These are phyloP conservation scores for Tetragnatha montana DNA, from an alignment of 2,888 invertebrate species.

Conservation along the genomic window DNA sequence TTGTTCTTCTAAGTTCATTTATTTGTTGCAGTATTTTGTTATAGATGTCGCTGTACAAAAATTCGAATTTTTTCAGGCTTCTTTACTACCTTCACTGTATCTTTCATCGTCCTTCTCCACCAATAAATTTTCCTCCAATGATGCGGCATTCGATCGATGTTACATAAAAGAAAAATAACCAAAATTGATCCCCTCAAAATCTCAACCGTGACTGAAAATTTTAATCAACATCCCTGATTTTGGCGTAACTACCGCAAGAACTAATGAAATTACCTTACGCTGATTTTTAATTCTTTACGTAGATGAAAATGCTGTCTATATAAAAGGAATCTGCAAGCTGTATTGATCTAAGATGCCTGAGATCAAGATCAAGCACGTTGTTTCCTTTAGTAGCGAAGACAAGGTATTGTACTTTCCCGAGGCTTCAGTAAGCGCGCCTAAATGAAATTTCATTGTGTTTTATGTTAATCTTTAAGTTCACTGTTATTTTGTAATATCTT, in stretches of 20 bases:
- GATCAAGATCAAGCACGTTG: conserved; percentile 82
- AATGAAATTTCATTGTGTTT: neutral
- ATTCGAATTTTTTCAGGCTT: neutral
- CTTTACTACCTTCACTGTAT: neutral
- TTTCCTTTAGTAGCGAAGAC: conserved; percentile 87
- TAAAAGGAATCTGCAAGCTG: no score
- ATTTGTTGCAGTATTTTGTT: no score
- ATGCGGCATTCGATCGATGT: conserved; percentile 50
- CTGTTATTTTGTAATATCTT: no score
- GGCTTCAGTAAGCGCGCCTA: neutral
- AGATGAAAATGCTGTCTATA: no score
- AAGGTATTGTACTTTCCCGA: conserved; percentile 78
- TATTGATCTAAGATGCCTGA: conserved; percentile 80
- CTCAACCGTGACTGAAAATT: conserved; percentile 41
- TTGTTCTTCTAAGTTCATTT: no score
- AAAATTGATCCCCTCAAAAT: conserved; percentile 21
- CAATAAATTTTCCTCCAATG: conserved; percentile 11
- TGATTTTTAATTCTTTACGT: no score
- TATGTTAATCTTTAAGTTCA: neutral
- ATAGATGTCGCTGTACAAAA: no score
- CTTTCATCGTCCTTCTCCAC: neutral
- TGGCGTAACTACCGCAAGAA: conserved; percentile 15
- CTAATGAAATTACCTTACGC: neutral
- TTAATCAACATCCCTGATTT: conserved; percentile 45
- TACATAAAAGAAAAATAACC: conserved; percentile 24